phyloP scores from a whole-genome alignment of 2,113 vertebrate genomes.

The Sigmodon hispidus region DNA sequence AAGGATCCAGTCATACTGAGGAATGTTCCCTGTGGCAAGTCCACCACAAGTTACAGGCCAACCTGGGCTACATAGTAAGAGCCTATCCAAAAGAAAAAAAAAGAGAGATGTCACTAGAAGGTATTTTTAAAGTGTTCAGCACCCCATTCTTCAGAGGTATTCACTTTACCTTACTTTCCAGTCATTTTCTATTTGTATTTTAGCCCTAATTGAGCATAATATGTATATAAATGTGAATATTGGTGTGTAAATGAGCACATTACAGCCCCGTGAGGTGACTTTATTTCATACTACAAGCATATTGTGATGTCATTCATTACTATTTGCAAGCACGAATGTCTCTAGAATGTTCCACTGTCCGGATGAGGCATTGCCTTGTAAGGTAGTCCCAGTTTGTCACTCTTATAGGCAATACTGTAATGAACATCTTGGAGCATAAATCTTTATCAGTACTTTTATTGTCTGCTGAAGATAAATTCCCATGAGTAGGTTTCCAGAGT shows the following conservation, averaged over 20 bases:
- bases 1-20: neutral
- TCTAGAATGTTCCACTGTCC: neutral
- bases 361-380: neutral
- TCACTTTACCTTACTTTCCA: neutral
- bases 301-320: neutral
- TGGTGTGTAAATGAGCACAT: neutral
- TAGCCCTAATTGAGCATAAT: neutral
- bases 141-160: neutral
- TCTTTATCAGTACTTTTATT: slow-evolving; percentile 38
- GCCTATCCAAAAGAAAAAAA: neutral
- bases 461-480: slow-evolving; percentile 38
- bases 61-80: neutral
- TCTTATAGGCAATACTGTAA: slow-evolving; percentile 19
- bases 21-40: neutral
- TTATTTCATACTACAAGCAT: slow-evolving; percentile 3
- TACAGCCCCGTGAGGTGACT: neutral
- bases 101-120: neutral
- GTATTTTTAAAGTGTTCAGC: neutral
- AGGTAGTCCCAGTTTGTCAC: neutral
- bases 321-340: neutral
- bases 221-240: neutral
- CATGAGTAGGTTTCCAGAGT: slow-evolving; percentile 47
- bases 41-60: neutral
- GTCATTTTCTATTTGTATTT: slow-evolving; percentile 37
- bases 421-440: slow-evolving; percentile 35